Percentiles rank a stretch among this genome's conserved stretches.
Conservation (phyloP, 2,113 vertebrate species). For the Corydoras maculifer region DNA sequence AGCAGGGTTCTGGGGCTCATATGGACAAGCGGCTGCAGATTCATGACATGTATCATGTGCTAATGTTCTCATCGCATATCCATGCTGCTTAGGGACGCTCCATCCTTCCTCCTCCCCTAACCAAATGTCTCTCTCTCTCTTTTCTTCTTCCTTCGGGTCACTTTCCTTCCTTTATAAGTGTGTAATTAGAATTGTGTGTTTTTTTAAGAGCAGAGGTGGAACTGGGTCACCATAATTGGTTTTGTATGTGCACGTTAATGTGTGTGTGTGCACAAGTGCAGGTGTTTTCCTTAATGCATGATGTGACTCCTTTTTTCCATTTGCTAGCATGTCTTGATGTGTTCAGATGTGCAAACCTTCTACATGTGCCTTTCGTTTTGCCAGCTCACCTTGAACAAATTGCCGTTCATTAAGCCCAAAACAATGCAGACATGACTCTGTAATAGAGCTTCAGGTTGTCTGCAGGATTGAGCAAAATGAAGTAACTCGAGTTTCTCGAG, state of each 20-base stretch:
- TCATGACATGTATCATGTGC: conserved; percentile 67
- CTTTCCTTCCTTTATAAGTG: conserved; percentile 29
- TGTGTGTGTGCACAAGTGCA: neutral
- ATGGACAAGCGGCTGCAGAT: conserved; percentile 53
- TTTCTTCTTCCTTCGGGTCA: conserved; percentile 6
- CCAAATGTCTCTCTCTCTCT: conserved; percentile 29
- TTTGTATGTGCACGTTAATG: conserved; percentile 10
- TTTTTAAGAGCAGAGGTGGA: conserved; percentile 42
- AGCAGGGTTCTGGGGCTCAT: conserved; percentile 41
- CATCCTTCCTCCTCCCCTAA: conserved; percentile 39
- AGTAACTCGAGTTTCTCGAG: neutral
- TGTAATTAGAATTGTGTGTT: conserved; percentile 44
- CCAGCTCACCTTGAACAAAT: conserved; percentile 4
- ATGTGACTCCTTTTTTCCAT: conserved; percentile 7
- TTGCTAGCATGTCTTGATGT: conserved; percentile 5
- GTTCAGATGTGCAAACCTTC: neutral
- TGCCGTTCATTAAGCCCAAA: neutral
- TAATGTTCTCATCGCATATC: conserved; percentile 62
- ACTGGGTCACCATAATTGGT: conserved; percentile 50
- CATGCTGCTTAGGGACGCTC: conserved; percentile 56
- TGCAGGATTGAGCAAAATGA: neutral
- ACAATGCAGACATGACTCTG: neutral
- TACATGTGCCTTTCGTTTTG: conserved; percentile 12
- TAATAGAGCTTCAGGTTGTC: neutral
- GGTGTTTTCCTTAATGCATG: conserved; percentile 18